Evolutionary conservation across 2,888 invertebrate genomes (phyloP).

Genomic region (Agrilus biguttatus): DNA sequence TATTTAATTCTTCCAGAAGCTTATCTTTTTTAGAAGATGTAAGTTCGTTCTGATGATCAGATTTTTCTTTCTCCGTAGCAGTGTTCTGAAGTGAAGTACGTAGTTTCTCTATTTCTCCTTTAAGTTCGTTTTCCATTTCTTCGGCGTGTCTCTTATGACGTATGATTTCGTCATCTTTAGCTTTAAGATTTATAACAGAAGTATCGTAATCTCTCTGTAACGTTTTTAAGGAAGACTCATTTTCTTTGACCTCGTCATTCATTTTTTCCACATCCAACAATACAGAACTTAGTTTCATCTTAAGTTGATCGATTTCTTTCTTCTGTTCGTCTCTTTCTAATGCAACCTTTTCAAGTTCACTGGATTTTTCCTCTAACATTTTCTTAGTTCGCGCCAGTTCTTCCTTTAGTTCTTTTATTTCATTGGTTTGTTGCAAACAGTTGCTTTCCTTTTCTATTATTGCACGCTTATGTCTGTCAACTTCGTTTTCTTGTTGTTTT

Average conservation of each 20-base stretch:
- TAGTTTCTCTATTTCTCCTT: slow-evolving; percentile 25
- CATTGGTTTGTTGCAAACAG: slow-evolving; percentile 5
- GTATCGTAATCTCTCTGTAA: slow-evolving; percentile 25
- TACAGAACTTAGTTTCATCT: slow-evolving; percentile 36
- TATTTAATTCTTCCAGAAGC: slow-evolving; percentile 20
- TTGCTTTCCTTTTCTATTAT: neutral
- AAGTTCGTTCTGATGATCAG: slow-evolving; percentile 22
- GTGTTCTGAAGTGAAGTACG: slow-evolving; percentile 25
- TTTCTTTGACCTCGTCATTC: slow-evolving; percentile 29
- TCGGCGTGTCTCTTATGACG: slow-evolving; percentile 23
- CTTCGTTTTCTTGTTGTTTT: slow-evolving; percentile 6
- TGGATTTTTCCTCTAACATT: slow-evolving; percentile 15
- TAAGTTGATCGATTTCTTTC: slow-evolving; percentile 23
- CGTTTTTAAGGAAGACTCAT: slow-evolving; percentile 17
- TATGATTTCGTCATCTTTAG: slow-evolving; percentile 22
- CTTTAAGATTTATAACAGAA: slow-evolving; percentile 23
- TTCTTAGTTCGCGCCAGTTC: slow-evolving; percentile 9
- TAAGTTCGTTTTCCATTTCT: slow-evolving; percentile 18
- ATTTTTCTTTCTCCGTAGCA: slow-evolving; percentile 23
- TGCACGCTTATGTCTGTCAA: slow-evolving; percentile 5
- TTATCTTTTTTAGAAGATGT: slow-evolving; percentile 16
- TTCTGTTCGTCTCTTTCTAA: slow-evolving; percentile 12
- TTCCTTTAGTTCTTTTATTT: slow-evolving; percentile 6
- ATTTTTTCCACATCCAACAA: slow-evolving; percentile 38
- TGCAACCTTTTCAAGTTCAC: slow-evolving; percentile 12